These are phyloP conservation scores for Enteromius viviparus DNA, from an alignment of 2,797 vertebrate species.

Conservation along the genomic window DNA sequence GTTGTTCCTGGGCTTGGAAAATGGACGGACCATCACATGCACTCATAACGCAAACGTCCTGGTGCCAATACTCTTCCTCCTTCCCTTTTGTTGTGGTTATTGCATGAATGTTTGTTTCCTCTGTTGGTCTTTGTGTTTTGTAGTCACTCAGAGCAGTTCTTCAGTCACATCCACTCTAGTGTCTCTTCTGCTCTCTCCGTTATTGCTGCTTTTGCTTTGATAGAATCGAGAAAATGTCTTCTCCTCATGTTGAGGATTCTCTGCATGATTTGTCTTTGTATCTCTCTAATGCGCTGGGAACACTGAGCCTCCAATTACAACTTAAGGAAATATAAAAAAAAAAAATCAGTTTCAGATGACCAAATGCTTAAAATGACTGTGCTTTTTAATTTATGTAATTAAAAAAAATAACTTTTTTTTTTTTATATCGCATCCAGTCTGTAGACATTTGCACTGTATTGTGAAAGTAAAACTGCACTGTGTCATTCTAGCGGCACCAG, in stretches of 20 bases:
- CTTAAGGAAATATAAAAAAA: constrained; percentile 6
- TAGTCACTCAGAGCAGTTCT: constrained; percentile 88
- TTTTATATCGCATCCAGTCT: background rate
- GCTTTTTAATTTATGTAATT: constrained; percentile 29
- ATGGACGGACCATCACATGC: constrained; percentile 74
- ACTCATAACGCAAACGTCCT: constrained; percentile 57
- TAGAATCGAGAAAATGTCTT: constrained; percentile 26
- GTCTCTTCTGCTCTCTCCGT: constrained; percentile 48
- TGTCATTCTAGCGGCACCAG: constrained; percentile 13
- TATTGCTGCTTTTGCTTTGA: constrained; percentile 60
- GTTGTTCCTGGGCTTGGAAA: constrained; percentile 74
- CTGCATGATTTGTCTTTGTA: constrained; percentile 39
- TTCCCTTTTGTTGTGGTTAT: constrained; percentile 34
- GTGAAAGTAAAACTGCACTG: background rate
- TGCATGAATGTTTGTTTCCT: constrained; percentile 38
- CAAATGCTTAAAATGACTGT: constrained; percentile 32
- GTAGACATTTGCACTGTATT: constrained; percentile 19
- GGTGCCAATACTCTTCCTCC: constrained; percentile 52
- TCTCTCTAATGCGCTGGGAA: constrained; percentile 53
- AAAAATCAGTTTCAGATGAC: constrained; percentile 16
- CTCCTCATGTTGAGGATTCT: constrained; percentile 54
- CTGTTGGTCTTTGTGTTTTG: constrained; percentile 58
- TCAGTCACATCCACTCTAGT: constrained; percentile 84
- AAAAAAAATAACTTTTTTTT: background rate
- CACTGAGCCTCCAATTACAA: constrained; percentile 54